These are phyloP conservation scores for Proteles cristata DNA, from an alignment of 2,113 vertebrate genomes.

Conservation along the genomic window DNA sequence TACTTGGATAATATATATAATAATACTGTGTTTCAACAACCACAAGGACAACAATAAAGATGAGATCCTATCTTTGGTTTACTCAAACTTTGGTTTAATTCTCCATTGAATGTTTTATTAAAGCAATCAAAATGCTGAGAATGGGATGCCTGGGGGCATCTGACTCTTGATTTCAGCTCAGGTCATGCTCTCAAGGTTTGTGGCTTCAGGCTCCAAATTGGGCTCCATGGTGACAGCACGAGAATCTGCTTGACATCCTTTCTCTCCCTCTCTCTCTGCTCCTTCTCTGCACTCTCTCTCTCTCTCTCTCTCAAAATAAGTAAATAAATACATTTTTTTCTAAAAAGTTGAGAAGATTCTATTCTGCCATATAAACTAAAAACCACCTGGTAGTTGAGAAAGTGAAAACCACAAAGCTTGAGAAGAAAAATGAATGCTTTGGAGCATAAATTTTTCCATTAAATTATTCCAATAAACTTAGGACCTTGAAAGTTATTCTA, in stretches of 20 bases:
- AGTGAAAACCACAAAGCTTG: conserved; percentile 73
- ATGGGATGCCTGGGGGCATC: no score
- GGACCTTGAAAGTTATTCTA: conserved; percentile 47
- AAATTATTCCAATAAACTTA: conserved; percentile 71
- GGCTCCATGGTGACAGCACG: no score
- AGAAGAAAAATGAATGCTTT: conserved; percentile 74
- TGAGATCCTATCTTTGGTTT: neutral
- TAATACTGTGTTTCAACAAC: conserved; percentile 6
- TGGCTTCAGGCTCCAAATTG: no score
- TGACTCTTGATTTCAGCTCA: no score
- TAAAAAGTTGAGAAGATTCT: conserved; percentile 52
- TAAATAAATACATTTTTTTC: no score
- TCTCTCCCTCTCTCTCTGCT: no score
- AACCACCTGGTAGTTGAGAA: conserved; percentile 66
- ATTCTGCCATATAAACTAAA: conserved; percentile 55
- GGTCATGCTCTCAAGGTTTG: no score
- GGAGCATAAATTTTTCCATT: conserved; percentile 73
- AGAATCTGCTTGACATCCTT: no score
- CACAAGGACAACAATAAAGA: neutral
- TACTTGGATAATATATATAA: neutral
- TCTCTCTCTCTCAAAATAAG: no score
- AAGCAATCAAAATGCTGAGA: conserved; percentile 10
- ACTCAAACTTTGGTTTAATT: neutral
- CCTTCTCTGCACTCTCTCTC: no score
- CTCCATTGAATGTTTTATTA: conserved; percentile 26